Base-by-base conservation (phyloP, 2,797 vertebrate genomes). In the Semaprochilodus insignis region DNA sequence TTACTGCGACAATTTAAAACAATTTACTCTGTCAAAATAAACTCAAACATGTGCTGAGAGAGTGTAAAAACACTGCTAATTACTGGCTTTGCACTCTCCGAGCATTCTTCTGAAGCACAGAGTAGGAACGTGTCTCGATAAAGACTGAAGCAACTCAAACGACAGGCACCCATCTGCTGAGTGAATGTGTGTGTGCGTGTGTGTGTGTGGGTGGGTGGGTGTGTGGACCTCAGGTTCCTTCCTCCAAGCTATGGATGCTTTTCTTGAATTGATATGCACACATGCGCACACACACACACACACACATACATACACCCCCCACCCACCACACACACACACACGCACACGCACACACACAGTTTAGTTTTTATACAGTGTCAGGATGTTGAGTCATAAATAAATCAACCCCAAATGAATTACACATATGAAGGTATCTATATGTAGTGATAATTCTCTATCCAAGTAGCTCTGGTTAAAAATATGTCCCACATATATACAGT, bases 1-100 rank as follows among this genome's bases (percentile, higher is more conserved):
- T 92, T 91, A 91, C 94, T 94, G 91, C 92, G 89, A 93, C 93
- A 93, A 94, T 94, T 85, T 94, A 94, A 89, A 91, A 94, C 94
- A 94, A 94, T 95, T 94, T 93, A 92, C 93, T 93, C 91, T 93
- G 93, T 95, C 94, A 94, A 95, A 94, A 94, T 94, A 94, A 93
- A 91, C 90, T 93, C 91, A 92, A 92, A 93, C 92, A 89, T 89
- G 88, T 85, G 85, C 88, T 88, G 62, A 90, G 91, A 88, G 92
- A 91, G 89, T 90, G 91, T 87, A 89, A 78, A 87, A 91, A 91
- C 92, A 87, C 87, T 87, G 91, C 92, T 93, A 93, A 95, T 95
- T 92, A 93, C 90, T 92, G 91, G 81, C 89, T 93, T 93, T 91
- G 88, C 79, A 90, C 90, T 91, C 89, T 86, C 86, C 92, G 90